Base-by-base conservation (phyloP, 2,888 invertebrate species). In the Drosophila picticornis region DNA sequence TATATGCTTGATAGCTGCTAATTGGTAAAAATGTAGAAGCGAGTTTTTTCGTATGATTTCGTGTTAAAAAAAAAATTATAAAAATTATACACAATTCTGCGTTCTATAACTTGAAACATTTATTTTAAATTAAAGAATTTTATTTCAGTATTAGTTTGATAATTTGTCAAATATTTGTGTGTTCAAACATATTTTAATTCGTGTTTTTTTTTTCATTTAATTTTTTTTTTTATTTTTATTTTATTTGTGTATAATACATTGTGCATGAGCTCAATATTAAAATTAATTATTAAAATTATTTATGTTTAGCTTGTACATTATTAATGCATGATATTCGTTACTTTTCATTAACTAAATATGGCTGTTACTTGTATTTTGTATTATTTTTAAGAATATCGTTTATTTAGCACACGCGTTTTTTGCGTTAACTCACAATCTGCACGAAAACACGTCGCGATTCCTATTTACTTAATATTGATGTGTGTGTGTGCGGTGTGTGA, bases 41-140 rank as follows among this genome's bases (percentile, higher is more conserved):
- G 40, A 53, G 53, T 53, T 36, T 62, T 22, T 36, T 27, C 19
- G 10, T 63, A 65, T 55, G 38, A 16, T 55, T 40, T 50, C n/a
- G 43, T 56, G 34, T 60, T 73, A 48, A 51, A 59, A 63, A 61
- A 48, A 61, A 60, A 38, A 51, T 62, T 66, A 43, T 59, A 59
- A 40, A 72, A 53, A 68, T 60, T 71, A 59, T 13, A 67, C 56
- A 73, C 51, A 77, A 56, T 64, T 55, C 48, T 70, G 53, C 34
- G 50, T 58, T 55, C 22, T 43, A 52, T 56, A 56, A 66, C 58
- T 59, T 58, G 57, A 48, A 36, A 40, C 32, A 51, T 69, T 75
- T 59, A 82, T 68, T 89, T 90, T 82, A 87, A 89, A 87, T 89
- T 77, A 87, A 84, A 89, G 90, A 87, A 87, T 87, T 90, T 58